These are phyloP conservation scores for Siniperca undulata DNA, from an alignment of 2,797 vertebrate genomes.

Conservation along the genomic window DNA sequence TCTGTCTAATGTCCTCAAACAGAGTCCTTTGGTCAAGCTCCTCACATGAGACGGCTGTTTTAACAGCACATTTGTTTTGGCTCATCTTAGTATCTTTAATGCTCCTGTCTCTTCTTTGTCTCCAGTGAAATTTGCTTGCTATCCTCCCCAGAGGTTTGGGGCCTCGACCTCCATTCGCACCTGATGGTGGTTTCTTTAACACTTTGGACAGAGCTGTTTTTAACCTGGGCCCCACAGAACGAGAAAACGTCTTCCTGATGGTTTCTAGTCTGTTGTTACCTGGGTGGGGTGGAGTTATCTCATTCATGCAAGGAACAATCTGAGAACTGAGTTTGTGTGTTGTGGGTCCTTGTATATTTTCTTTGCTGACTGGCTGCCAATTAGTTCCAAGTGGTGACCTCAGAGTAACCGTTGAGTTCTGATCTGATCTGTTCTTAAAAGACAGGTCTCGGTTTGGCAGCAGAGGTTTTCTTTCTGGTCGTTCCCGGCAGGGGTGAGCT, in stretches of 20 bases:
- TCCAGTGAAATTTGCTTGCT: constrained; percentile 68
- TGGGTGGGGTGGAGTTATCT: constrained; percentile 63
- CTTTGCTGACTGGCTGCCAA: constrained; percentile 64
- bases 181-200: constrained; percentile 82
- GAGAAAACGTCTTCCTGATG: constrained; percentile 71
- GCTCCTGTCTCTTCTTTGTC: constrained; percentile 62
- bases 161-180: constrained; percentile 66
- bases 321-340: constrained; percentile 71
- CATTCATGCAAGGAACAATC: constrained; percentile 42
- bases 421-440: constrained; percentile 71
- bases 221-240: constrained; percentile 77
- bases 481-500: constrained; percentile 49
- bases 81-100: constrained; percentile 62
- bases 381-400: constrained; percentile 60
- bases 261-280: constrained; percentile 67
- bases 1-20: constrained; percentile 65
- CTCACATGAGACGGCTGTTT: constrained; percentile 86
- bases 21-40: constrained; percentile 82
- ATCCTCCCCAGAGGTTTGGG: constrained; percentile 74
- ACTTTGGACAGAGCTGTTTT: constrained; percentile 82
- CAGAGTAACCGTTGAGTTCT: constrained; percentile 33
- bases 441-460: constrained; percentile 73
- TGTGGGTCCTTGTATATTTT: constrained; percentile 70
- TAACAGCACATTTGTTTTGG: constrained; percentile 72
- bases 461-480: constrained; percentile 76